Conservation (phyloP, 2,888 invertebrate genomes). For the Napeogenes sylphis region DNA sequence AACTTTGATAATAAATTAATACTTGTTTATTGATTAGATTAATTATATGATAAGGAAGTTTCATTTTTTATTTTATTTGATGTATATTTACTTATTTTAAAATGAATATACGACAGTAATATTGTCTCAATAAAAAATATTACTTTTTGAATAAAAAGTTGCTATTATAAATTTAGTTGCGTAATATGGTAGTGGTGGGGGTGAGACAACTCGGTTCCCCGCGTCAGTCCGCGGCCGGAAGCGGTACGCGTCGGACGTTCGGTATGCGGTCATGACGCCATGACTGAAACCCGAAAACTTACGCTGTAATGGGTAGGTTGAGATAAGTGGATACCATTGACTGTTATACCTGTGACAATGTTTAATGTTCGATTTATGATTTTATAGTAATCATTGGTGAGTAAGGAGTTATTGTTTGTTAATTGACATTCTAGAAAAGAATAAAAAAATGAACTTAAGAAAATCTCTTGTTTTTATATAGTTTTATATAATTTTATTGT, state of each 20-base stretch:
- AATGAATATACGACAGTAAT: background rate
- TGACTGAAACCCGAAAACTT: constrained; percentile 46
- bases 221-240: constrained; percentile 63
- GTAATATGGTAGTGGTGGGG: constrained; percentile 38
- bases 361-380: constrained; percentile 64
- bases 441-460: background rate
- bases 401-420: constrained; percentile 34
- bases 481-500: background rate
- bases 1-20: constrained; percentile 3
- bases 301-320: constrained; percentile 49
- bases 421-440: background rate
- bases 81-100: background rate
- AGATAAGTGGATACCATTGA: constrained; percentile 43
- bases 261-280: constrained; percentile 55
- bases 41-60: constrained; percentile 1
- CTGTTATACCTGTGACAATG: constrained; percentile 41
- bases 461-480: background rate
- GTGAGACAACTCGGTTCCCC: constrained; percentile 43
- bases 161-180: constrained; percentile 34
- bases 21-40: constrained; percentile 6
- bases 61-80: background rate
- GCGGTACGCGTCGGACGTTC: constrained; percentile 52
- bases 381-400: constrained; percentile 75
- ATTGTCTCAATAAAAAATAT: background rate
- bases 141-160: constrained; percentile 23